Evolutionary conservation across 2,113 vertebrate genomes (phyloP).

Genomic region (Gambusia holbrooki): DNA sequence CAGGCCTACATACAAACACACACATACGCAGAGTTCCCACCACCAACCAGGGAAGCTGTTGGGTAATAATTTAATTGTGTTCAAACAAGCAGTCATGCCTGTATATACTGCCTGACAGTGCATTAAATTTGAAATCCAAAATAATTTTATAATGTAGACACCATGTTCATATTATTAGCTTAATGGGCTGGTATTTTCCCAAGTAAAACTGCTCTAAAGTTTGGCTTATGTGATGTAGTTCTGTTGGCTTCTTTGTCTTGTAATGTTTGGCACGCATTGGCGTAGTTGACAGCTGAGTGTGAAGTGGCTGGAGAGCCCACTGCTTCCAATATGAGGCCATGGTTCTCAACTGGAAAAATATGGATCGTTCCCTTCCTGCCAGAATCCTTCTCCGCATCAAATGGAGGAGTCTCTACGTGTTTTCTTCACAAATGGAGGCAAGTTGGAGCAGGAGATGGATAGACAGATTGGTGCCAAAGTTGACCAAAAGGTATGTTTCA

Average conservation of each 20-base stretch:
- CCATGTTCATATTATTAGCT: slow-evolving; percentile 1
- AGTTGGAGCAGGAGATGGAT: not conserved
- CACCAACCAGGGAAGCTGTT: not conserved
- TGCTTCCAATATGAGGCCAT: too few species aligned
- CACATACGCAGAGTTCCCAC: slow-evolving; percentile 4
- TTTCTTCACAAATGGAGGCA: not conserved
- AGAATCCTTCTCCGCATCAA: not conserved
- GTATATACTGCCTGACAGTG: not conserved
- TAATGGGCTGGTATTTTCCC: slow-evolving; percentile 32
- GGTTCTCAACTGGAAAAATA: too few species aligned
- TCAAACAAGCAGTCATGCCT: slow-evolving; percentile 22
- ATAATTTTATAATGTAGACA: slow-evolving; percentile 12
- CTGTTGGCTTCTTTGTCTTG: too few species aligned
- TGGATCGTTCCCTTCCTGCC: too few species aligned
- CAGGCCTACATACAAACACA: slow-evolving; percentile 6
- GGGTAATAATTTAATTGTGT: slow-evolving; percentile 17
- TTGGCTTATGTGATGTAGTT: too few species aligned
- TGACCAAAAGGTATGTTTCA: not conserved
- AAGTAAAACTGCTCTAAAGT: slow-evolving; percentile 29
- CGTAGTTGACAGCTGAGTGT: too few species aligned
- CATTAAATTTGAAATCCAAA: slow-evolving; percentile 9
- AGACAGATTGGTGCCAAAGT: not conserved
- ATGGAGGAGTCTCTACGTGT: not conserved
- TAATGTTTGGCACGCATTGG: too few species aligned
- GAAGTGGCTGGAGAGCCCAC: too few species aligned